Base-by-base conservation (phyloP, 2,888 invertebrate species). In the Ecliptopera silaceata region DNA sequence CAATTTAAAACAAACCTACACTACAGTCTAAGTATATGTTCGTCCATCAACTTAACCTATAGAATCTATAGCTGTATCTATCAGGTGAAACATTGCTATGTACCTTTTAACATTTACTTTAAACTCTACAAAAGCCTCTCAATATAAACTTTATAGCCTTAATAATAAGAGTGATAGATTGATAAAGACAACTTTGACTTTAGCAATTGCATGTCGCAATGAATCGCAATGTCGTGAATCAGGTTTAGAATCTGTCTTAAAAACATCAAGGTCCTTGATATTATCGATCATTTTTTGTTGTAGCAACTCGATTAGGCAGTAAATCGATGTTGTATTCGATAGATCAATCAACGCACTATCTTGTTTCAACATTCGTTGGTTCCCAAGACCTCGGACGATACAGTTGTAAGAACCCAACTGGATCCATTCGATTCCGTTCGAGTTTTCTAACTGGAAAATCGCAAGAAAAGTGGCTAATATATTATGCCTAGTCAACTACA, bases 231-330 rank as follows among this genome's bases (percentile, higher is more conserved):
- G 79, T 72, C 64, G 71, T 61, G 66, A 70, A 71, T 79, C 77
- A 71, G 66, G 75, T 79, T 77, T 75, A 56, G 75, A 65, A 77
- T 79, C 74, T 72, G 73, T 76, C 75, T 73, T 66, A 69, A 65
- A 66, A 68, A 68, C 68, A 68, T 58, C 70, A 81, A 82, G 80
- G 82, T 77, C 74, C 65, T 65, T 64, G 75, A 79, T 79, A 75
- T 68, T 76, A 77, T 81, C 73, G 62, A 64, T 71, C 62, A 59
- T 62, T 70, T 66, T 61, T 64, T 66, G 61, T 69, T 64, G 53
- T 58, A 60, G 45, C 46, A 56, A 61, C 65, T 56, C 66, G 64
- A 66, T 69, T 52, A 62, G 59, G 61, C 65, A 52, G 63, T 52
- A 59, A 65, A 59, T 61, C 61, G 56, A 59, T 61, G 50, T 15